phyloP scores from a whole-genome alignment of 2,888 invertebrate genomes.

The Lathronympha strigana region DNA sequence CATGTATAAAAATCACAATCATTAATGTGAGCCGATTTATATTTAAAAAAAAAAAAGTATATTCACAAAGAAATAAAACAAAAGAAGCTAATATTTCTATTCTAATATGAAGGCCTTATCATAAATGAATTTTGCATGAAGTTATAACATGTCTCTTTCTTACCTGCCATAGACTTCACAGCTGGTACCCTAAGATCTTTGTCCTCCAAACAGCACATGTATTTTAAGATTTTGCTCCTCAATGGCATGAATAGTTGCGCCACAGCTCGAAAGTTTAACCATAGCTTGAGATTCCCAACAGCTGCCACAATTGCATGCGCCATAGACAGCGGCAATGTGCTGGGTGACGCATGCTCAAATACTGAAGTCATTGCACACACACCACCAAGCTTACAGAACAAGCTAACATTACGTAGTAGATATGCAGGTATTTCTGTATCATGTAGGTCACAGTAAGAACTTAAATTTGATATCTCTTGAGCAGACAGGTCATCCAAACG shows the following conservation, averaged over 20 bases:
- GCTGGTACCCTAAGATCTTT: slow-evolving; percentile 95
- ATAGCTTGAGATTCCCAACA: slow-evolving; percentile 95
- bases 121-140: too few species aligned
- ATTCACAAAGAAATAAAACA: too few species aligned
- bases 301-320: slow-evolving; percentile 97
- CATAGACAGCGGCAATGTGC: slow-evolving; percentile 91
- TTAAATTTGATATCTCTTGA: slow-evolving; percentile 91
- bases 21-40: too few species aligned
- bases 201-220: slow-evolving; percentile 97
- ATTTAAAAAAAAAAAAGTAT: too few species aligned
- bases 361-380: slow-evolving; percentile 94
- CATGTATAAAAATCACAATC: too few species aligned
- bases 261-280: slow-evolving; percentile 96
- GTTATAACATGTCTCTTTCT: slow-evolving; percentile 47
- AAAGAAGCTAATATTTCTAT: too few species aligned
- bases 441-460: slow-evolving; percentile 94
- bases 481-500: slow-evolving; percentile 92
- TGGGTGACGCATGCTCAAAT: slow-evolving; percentile 90
- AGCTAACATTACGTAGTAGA: slow-evolving; percentile 94
- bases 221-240: slow-evolving; percentile 93
- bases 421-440: slow-evolving; percentile 97
- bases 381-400: slow-evolving; percentile 96
- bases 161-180: slow-evolving; percentile 96
- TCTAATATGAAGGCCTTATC: too few species aligned
- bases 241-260: slow-evolving; percentile 95